Percentiles rank a stretch among this genome's conserved stretches.
Conservation (phyloP, 2,113 vertebrate species). For the Oryzias woworae region DNA sequence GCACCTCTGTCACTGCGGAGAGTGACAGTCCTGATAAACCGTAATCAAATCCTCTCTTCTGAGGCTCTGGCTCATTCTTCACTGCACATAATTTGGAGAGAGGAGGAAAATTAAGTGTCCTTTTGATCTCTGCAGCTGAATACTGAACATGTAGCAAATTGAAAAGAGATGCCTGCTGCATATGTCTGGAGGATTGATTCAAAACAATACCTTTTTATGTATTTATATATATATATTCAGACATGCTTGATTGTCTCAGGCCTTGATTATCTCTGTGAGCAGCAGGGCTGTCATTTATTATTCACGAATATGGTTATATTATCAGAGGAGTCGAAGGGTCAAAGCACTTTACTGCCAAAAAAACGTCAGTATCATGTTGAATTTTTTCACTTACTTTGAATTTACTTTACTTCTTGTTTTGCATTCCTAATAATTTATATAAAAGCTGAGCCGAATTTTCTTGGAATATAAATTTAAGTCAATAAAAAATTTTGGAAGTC, state of each 20-base stretch:
- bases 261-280: constrained; percentile 33
- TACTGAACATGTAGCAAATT: constrained; percentile 70
- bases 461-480: no score
- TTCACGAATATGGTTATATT: constrained; percentile 14
- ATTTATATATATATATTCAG: constrained; percentile 7
- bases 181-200: constrained; percentile 49
- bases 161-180: constrained; percentile 59
- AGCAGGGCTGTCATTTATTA: constrained; percentile 12
- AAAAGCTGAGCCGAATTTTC: no score
- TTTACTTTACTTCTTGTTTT: neutral
- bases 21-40: constrained; percentile 73
- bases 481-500: no score
- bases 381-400: neutral
- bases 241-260: constrained; percentile 24
- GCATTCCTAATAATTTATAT: neutral
- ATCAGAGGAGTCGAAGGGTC: constrained; percentile 10
- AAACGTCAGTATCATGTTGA: no score
- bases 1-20: constrained; percentile 55
- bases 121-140: constrained; percentile 67
- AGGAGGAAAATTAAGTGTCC: constrained; percentile 71
- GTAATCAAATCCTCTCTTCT: constrained; percentile 70
- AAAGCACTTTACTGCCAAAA: neutral
- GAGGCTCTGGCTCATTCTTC: constrained; percentile 61
- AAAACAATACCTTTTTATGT: constrained; percentile 38
- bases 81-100: constrained; percentile 59